A percentile compares a stretch with the other conserved stretches of the same genome.
phyloP scores from a whole-genome alignment of 37 sponge, comb jelly and placozoan genomes.

The Chondrosia reniformis region DNA sequence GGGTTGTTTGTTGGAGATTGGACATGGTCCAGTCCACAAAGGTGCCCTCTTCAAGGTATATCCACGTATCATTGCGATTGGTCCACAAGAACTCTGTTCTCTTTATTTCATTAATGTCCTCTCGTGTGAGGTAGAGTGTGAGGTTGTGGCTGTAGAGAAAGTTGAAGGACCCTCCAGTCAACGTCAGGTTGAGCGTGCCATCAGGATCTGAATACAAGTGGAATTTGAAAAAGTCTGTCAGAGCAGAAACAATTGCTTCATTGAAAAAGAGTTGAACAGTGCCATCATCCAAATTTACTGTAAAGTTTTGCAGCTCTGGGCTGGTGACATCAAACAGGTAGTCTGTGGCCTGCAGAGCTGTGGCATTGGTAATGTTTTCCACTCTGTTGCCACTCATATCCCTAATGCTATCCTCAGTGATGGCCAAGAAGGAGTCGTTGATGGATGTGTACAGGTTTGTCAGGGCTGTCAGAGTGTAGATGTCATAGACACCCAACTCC shows the following conservation, averaged over 20 bases:
- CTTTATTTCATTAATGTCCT: conserved; percentile 75
- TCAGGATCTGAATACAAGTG: conserved; percentile 52
- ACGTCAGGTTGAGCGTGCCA: conserved; percentile 58
- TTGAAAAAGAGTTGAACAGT: conserved; percentile 68
- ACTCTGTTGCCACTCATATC: conserved; percentile 84
- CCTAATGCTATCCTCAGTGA: conserved; percentile 39
- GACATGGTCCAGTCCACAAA: conserved; percentile 78
- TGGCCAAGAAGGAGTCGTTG: conserved; percentile 67
- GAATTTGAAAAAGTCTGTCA: conserved; percentile 68
- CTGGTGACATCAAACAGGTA: conserved; percentile 64
- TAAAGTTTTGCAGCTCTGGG: conserved; percentile 69
- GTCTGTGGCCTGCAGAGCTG: conserved; percentile 32
- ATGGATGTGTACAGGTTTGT: conserved; percentile 64
- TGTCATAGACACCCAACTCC: conserved; percentile 52
- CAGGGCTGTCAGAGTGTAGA: conserved; percentile 57
- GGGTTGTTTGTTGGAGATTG: conserved; percentile 49
- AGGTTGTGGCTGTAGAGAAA: conserved; percentile 59
- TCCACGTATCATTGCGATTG: conserved; percentile 58
- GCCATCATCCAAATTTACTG: conserved; percentile 77
- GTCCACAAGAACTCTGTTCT: conserved; percentile 69
- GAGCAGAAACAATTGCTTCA: conserved; percentile 63
- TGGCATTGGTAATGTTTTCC: conserved; percentile 36
- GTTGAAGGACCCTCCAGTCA: conserved; percentile 62
- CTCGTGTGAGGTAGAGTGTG: conserved; percentile 36
- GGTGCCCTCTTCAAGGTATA: conserved; percentile 61